Evolutionary conservation across 2,888 invertebrate species (phyloP).

Genomic region (Drosophila hamatofila): DNA sequence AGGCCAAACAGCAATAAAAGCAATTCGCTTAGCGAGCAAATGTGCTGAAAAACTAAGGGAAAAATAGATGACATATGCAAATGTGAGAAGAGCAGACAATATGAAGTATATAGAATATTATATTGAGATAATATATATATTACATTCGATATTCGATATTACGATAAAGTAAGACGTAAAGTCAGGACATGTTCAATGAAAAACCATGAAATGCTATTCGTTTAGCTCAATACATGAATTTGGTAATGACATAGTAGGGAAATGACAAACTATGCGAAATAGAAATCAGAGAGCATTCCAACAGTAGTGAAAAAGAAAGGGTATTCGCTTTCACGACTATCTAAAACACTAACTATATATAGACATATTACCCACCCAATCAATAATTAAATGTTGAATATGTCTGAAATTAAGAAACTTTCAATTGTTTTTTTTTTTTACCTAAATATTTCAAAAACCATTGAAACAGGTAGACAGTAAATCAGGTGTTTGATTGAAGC

Average conservation of each 20-base stretch:
- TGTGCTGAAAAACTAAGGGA: slow-evolving; percentile 7
- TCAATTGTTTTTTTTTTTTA: background rate
- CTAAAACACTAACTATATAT: background rate
- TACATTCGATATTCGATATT: background rate
- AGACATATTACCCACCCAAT: background rate
- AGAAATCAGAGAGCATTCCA: background rate
- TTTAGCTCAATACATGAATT: background rate
- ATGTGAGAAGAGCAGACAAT: background rate
- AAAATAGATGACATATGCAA: background rate
- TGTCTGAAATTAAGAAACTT: background rate
- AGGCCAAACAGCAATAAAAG: slow-evolving; percentile 22
- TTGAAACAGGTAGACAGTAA: background rate
- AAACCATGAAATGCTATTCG: background rate
- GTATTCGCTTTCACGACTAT: background rate
- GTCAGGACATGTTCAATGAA: background rate
- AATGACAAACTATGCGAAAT: no score
- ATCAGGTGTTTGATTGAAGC: background rate
- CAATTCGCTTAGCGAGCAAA: slow-evolving; percentile 5
- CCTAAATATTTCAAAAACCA: background rate
- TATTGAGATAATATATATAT: background rate
- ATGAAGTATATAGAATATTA: background rate
- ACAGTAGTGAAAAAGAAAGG: background rate
- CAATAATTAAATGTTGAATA: background rate
- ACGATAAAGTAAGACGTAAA: background rate
- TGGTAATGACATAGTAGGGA: background rate